These are phyloP conservation scores for Leptinotarsa texana DNA, from an alignment of 1,140 invertebrate genomes.

Conservation along the genomic window DNA sequence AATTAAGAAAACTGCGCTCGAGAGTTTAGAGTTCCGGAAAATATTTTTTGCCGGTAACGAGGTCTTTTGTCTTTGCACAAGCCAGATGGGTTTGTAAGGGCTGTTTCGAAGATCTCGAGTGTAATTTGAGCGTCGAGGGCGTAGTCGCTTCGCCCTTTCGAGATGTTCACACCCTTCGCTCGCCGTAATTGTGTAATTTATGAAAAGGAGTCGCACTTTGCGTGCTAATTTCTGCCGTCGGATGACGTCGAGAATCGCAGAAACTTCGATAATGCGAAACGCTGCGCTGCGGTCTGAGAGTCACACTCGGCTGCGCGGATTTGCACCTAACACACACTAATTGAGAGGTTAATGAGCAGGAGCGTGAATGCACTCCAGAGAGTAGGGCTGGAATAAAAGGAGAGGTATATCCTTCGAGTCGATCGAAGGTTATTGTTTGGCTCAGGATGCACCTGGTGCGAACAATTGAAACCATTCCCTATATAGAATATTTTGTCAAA, in stretches of 20 bases:
- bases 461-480: no score
- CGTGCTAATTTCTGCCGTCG: neutral
- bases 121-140: constrained; percentile 49
- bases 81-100: constrained; percentile 48
- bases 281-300: neutral
- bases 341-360: constrained; percentile 1
- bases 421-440: no score
- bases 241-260: neutral
- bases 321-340: constrained; percentile 2
- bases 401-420: no score
- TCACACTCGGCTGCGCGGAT: neutral
- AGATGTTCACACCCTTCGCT: constrained; percentile 45
- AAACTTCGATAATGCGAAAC: neutral
- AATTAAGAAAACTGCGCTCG: constrained; percentile 48
- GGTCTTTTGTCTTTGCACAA: constrained; percentile 47
- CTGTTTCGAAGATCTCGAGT: constrained; percentile 43
- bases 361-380: neutral
- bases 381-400: neutral
- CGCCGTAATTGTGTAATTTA: constrained; percentile 50
- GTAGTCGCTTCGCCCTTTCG: constrained; percentile 42
- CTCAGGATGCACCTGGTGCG: no score
- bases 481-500: no score
- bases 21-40: constrained; percentile 40
- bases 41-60: constrained; percentile 50
- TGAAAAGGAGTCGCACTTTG: constrained; percentile 41